Conservation (phyloP, 2,113 vertebrate species). For the Aix galericulata region DNA sequence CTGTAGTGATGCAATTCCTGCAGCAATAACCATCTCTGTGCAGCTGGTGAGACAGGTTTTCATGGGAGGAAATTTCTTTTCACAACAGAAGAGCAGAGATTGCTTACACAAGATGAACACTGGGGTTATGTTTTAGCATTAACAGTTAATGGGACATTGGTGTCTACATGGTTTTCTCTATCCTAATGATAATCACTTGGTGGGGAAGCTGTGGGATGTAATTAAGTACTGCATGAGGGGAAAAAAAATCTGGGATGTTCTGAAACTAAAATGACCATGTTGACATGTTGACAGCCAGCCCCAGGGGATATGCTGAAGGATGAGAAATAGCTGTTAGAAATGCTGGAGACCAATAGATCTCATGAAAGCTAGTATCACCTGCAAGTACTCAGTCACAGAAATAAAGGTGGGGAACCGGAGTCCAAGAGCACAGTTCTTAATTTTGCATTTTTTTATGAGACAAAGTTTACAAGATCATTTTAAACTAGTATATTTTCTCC, state of each 20-base stretch:
- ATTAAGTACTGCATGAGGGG: not conserved
- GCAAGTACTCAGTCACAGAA: not conserved
- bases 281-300: not conserved
- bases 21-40: not conserved
- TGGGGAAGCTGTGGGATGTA: not conserved
- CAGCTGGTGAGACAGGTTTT: not conserved
- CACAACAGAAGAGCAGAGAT: not conserved
- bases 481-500: not conserved
- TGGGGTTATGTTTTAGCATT: not conserved
- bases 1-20: not conserved
- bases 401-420: not conserved
- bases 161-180: not conserved
- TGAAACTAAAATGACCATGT: not conserved
- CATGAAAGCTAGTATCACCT: not conserved
- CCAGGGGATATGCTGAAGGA: not conserved
- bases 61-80: not conserved
- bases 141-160: not conserved
- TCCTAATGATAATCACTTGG: not conserved
- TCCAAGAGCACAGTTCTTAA: fast-evolving
- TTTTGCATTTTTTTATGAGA: not conserved
- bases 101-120: not conserved
- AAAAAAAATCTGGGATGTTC: not conserved
- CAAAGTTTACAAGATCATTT: not conserved
- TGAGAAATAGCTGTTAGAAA: not conserved
- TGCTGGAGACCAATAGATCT: not conserved